A percentile compares a stretch with the other conserved stretches of the same genome.
These are phyloP conservation scores for Pempheris klunzingeri DNA, from an alignment of 2,797 vertebrate genomes.

Conservation along the genomic window DNA sequence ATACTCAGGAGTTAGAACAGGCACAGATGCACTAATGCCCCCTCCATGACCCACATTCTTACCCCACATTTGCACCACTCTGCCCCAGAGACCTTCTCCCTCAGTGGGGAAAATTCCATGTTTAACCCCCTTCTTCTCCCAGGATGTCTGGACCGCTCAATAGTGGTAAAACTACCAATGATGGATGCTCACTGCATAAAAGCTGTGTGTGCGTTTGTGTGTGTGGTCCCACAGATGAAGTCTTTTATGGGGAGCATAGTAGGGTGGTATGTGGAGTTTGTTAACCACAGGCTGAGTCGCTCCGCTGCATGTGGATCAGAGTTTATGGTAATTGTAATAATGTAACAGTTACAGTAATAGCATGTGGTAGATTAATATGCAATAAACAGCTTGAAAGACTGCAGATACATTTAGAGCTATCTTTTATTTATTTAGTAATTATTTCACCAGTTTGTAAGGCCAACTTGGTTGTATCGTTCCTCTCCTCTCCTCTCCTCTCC, in stretches of 20 bases:
- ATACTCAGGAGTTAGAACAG: slow-evolving; percentile 15
- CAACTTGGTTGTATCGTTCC: background rate
- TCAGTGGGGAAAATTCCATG: slow-evolving; percentile 25
- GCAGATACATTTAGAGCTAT: slow-evolving; percentile 25
- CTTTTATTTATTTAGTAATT: slow-evolving; percentile 49
- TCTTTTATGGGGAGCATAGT: slow-evolving; percentile 29
- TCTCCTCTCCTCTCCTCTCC: slow-evolving; percentile 1
- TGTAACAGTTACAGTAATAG: slow-evolving; percentile 30
- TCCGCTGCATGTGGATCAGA: slow-evolving; percentile 30
- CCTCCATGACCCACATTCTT: slow-evolving; percentile 55
- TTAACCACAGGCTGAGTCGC: slow-evolving; percentile 25
- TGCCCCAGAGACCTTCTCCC: slow-evolving; percentile 47
- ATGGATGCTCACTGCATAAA: slow-evolving; percentile 48
- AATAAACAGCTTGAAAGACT: slow-evolving; percentile 31
- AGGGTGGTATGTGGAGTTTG: slow-evolving; percentile 17
- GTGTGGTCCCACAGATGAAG: slow-evolving; percentile 36
- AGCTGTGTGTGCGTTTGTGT: slow-evolving; percentile 26
- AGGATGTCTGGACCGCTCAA: slow-evolving; percentile 27
- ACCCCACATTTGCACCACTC: slow-evolving; percentile 46
- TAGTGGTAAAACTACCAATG: slow-evolving; percentile 47
- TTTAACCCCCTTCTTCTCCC: slow-evolving; percentile 43
- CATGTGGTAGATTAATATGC: slow-evolving; percentile 39
- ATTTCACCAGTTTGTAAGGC: slow-evolving; percentile 20
- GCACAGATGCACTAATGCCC: slow-evolving; percentile 22
- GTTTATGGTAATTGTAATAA: slow-evolving; percentile 47